Evolutionary conservation across 2,888 invertebrate genomes (phyloP), one percentile per base, ranked within the genome.

Genomic region (Oxystoma pomonae): DNA sequence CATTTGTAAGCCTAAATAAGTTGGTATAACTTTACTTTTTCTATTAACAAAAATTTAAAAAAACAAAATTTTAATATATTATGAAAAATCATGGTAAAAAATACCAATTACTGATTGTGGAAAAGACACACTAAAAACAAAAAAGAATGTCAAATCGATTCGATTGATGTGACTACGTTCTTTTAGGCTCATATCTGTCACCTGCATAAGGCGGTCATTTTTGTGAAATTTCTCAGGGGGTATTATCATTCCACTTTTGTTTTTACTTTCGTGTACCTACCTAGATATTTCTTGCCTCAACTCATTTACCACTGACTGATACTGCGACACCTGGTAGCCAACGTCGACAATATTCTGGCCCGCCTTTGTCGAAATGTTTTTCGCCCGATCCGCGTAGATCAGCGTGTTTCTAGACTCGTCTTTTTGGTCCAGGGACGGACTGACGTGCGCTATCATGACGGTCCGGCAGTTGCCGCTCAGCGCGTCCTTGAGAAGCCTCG

Each of bases 371-470:
- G 94, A 93, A 72, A 98, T 98, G 72, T 92, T 90, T 72, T 93
- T 92, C 1, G 98, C 98, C 62, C 96, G 85, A 77, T 96, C 94
- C 0, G 97, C 97, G 80, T 98, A 98, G 57, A 94, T 90, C 21
- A 98, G 82, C 0, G 98, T 98, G 75, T 96, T 98, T 71, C 95
- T 87, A 1, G 94, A 73, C 79, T 98, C 97, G 76, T 98, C 97
- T 22, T 92, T 89, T 74, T 93, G 90, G 5, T 83, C 80, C 16
- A 86, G 85, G 49, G 92, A 90, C 0, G 97, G 94, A 1, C 94
- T 92, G 52, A 97, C 91, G 81, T 98, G 96, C 1, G 97, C 97
- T 64, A 98, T 93, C 97, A 98, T 98, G 16, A 96, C 95, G 0
- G 98, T 98, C 73, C 92, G 89, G 76, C 96, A 96, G 76, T 96